These are phyloP conservation scores for Oreochromis tanganicae DNA, from an alignment of 2,113 vertebrate species.

Conservation along the genomic window DNA sequence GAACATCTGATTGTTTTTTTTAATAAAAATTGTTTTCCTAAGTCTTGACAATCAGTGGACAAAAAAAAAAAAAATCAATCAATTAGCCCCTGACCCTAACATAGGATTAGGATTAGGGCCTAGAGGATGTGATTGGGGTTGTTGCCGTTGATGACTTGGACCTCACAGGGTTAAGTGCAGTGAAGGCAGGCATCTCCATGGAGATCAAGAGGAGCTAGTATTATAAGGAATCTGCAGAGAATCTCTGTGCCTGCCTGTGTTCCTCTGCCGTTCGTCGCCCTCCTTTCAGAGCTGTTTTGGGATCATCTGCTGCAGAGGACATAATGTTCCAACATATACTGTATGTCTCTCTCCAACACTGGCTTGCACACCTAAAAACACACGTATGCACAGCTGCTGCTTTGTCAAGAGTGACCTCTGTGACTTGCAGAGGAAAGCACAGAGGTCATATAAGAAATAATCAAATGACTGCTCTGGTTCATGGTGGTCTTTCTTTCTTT, in stretches of 20 bases:
- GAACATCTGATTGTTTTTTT: neutral
- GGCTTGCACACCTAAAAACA: neutral
- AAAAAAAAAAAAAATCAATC: neutral
- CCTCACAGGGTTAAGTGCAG: neutral
- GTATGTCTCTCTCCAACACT: neutral
- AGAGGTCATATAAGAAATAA: neutral
- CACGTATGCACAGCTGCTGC: neutral
- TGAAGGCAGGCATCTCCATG: neutral
- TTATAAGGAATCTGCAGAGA: slow-evolving; percentile 17
- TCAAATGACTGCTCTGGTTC: neutral
- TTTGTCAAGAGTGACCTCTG: slow-evolving; percentile 23
- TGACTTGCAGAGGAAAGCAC: neutral
- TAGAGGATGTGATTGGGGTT: neutral
- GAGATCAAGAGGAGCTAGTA: neutral
- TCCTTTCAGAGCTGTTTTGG: slow-evolving; percentile 35
- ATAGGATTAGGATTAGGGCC: neutral
- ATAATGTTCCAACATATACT: slow-evolving; percentile 13
- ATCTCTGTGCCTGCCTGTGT: neutral
- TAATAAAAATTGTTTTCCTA: neutral
- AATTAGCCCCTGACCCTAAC: neutral
- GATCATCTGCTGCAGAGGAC: slow-evolving; percentile 44
- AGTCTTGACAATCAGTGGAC: neutral
- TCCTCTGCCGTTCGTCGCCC: slow-evolving; percentile 8
- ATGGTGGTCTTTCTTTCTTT: neutral
- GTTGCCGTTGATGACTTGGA: neutral